These are phyloP conservation scores for Axinella damicornis DNA, from an alignment of 37 sponge, comb jelly and placozoan genomes.

Conservation along the genomic window DNA sequence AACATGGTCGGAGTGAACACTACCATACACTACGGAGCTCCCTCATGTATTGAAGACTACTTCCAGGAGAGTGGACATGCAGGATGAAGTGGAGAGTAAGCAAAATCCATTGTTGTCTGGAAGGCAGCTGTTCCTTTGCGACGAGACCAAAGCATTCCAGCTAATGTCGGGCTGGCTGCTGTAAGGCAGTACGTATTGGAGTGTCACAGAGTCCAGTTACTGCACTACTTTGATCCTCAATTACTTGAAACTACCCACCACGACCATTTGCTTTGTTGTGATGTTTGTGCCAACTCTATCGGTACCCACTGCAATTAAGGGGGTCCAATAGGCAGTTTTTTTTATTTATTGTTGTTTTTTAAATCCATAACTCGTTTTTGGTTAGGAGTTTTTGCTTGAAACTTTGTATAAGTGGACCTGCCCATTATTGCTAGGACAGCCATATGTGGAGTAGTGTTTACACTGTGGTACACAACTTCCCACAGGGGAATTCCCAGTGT, in stretches of 20 bases:
- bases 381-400: no score
- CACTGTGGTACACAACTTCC: no score
- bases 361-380: no score
- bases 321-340: no score
- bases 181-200: constrained; percentile 15
- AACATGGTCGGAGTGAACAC: constrained; percentile 18
- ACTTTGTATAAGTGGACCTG: no score
- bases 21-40: constrained; percentile 65
- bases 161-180: background rate
- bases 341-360: no score
- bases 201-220: constrained; percentile 27
- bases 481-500: no score
- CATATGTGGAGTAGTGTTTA: no score
- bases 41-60: constrained; percentile 45
- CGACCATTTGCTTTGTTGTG: constrained; percentile 28
- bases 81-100: constrained; percentile 33
- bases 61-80: constrained; percentile 34
- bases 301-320: no score
- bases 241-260: background rate
- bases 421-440: no score
- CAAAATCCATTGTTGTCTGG: constrained; percentile 50
- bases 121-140: constrained; percentile 24
- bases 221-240: constrained; percentile 25
- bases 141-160: background rate
- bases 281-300: constrained; percentile 2